Percentiles rank a stretch among this genome's conserved stretches.
Evolutionary conservation across 1,140 invertebrate genomes (phyloP).

Genomic region (Drosophila subpulchrella): DNA sequence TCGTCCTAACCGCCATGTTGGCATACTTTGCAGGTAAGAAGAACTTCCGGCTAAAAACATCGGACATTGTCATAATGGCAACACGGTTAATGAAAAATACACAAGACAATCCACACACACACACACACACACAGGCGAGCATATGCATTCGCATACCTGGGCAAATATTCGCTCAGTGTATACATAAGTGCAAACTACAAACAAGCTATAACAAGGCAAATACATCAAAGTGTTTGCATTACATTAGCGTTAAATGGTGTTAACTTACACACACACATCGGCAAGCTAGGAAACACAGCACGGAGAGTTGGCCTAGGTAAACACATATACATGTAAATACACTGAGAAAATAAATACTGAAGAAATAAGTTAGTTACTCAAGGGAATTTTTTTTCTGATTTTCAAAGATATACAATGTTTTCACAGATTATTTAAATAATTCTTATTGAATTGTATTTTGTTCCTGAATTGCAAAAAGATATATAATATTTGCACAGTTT

Average conservation of each 20-base stretch:
- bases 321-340: conserved; percentile 25
- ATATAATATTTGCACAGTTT: too few relatives aligned
- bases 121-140: conserved; percentile 7
- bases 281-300: conserved; percentile 41
- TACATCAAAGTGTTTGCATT: conserved; percentile 79
- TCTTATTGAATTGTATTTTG: too few relatives aligned
- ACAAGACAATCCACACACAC: conserved; percentile 38
- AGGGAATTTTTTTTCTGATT: too few relatives aligned
- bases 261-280: conserved; percentile 60
- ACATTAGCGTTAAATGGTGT: conserved; percentile 83
- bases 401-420: too few relatives aligned
- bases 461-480: too few relatives aligned
- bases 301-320: conserved; percentile 48
- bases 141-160: conserved; percentile 3
- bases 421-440: too few relatives aligned
- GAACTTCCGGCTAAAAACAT: conserved; percentile 73
- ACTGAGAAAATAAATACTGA: not conserved
- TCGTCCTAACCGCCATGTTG: conserved; percentile 94
- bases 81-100: conserved; percentile 78
- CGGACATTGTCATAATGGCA: conserved; percentile 56
- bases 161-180: conserved; percentile 58
- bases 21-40: conserved; percentile 97
- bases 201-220: conserved; percentile 68
- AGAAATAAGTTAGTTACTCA: too few relatives aligned
- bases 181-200: conserved; percentile 40